Evolutionary conservation across 2,888 invertebrate genomes (phyloP).

Genomic region (Drosophila picticornis): DNA sequence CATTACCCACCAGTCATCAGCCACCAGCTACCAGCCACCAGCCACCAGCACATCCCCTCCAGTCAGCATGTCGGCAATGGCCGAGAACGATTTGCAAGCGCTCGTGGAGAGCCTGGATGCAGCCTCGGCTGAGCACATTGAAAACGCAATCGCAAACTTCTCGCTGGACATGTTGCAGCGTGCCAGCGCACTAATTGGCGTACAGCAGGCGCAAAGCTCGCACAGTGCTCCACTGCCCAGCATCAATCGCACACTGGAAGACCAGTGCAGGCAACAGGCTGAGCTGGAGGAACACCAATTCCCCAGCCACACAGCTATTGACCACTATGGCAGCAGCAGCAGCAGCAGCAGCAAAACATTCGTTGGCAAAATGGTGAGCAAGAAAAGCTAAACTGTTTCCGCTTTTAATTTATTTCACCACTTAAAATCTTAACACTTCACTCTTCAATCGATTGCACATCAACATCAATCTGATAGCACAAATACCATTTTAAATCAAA

Average conservation of each 20-base stretch:
- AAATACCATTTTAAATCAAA: slow-evolving; percentile 4
- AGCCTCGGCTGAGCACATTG: slow-evolving; percentile 59
- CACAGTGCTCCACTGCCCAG: slow-evolving; percentile 9
- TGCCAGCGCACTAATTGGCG: slow-evolving; percentile 72
- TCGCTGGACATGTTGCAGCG: slow-evolving; percentile 75
- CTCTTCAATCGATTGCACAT: slow-evolving; percentile 9
- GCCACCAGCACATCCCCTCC: background rate
- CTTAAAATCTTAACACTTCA: background rate
- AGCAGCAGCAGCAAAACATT: background rate
- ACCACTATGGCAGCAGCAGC: slow-evolving; percentile 6
- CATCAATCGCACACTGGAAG: slow-evolving; percentile 73
- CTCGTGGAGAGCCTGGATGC: slow-evolving; percentile 72
- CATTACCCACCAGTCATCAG: too few relatives aligned
- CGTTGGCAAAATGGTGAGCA: slow-evolving; percentile 48
- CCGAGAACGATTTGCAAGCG: slow-evolving; percentile 68
- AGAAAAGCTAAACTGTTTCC: background rate
- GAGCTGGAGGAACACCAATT: slow-evolving; percentile 44
- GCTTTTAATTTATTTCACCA: background rate
- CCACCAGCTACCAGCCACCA: too few relatives aligned
- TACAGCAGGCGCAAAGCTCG: slow-evolving; percentile 52
- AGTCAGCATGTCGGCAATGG: slow-evolving; percentile 50
- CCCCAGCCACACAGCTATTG: slow-evolving; percentile 4
- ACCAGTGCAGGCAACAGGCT: slow-evolving; percentile 67
- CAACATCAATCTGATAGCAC: slow-evolving; percentile 11
- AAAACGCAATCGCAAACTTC: slow-evolving; percentile 75